Percentiles rank a stretch among this genome's conserved stretches.
Conservation (phyloP, 2,888 invertebrate genomes). For the Mesodorylaimus sp. region DNA sequence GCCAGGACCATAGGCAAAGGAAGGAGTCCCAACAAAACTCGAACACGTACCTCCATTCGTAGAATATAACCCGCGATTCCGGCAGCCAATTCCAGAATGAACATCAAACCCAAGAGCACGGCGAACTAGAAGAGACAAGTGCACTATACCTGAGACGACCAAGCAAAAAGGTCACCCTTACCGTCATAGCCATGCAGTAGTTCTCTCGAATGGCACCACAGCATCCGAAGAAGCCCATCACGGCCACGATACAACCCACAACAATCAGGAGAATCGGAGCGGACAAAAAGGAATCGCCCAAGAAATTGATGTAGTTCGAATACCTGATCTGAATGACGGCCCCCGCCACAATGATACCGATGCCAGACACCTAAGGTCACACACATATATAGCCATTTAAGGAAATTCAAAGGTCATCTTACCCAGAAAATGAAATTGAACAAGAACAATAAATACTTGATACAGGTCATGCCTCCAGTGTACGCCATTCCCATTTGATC, state of each 20-base stretch:
- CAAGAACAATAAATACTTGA: conserved; percentile 67
- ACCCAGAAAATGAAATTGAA: conserved; percentile 75
- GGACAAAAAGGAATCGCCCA: conserved; percentile 61
- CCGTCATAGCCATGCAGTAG: conserved; percentile 81
- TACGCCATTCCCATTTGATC: no score
- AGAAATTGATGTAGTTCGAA: conserved; percentile 58
- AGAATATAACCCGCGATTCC: conserved; percentile 59
- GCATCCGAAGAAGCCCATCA: conserved; percentile 87
- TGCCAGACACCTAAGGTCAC: conserved; percentile 55
- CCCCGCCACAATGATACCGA: conserved; percentile 64
- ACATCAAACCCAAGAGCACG: conserved; percentile 53
- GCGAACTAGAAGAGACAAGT: conserved; percentile 57
- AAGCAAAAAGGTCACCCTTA: conserved; percentile 39
- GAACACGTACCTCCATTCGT: conserved; percentile 43
- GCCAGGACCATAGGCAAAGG: no score
- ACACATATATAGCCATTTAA: not conserved
- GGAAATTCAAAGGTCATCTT: conserved; percentile 24
- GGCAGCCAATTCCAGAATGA: conserved; percentile 59
- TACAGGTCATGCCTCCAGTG: conserved; percentile 47
- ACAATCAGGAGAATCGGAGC: conserved; percentile 67
- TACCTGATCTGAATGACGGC: conserved; percentile 48
- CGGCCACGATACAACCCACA: conserved; percentile 66
- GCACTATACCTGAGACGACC: no score
- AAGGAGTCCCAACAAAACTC: no score
- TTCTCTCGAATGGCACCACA: conserved; percentile 88